phyloP scores from a whole-genome alignment of 2,113 vertebrate species.

The Pangasianodon gigas region DNA sequence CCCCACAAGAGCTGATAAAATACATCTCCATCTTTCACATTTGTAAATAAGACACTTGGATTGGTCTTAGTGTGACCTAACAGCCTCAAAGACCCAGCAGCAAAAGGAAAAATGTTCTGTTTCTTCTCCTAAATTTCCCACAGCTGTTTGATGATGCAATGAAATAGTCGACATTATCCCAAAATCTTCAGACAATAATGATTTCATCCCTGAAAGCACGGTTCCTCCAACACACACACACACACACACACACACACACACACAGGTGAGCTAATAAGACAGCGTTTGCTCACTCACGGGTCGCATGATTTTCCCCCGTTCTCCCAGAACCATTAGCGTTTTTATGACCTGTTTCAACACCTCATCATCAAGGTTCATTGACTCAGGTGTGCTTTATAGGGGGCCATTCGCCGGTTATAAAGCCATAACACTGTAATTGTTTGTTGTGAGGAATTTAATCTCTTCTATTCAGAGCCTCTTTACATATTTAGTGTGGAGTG shows the following conservation, averaged over 20 bases:
- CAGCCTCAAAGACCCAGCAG: too few relatives aligned
- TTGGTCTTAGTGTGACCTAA: not conserved
- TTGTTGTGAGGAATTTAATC: not conserved
- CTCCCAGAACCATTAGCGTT: not conserved
- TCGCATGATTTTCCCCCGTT: too few relatives aligned
- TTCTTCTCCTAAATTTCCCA: not conserved
- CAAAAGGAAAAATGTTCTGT: not conserved
- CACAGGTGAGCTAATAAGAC: not conserved
- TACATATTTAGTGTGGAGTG: not conserved
- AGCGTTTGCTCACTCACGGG: not conserved
- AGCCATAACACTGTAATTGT: not conserved
- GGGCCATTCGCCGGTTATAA: not conserved
- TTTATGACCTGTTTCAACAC: slow-evolving; percentile 27
- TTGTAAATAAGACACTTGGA: not conserved
- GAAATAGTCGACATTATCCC: not conserved
- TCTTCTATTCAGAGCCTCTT: not conserved
- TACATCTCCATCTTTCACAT: not conserved
- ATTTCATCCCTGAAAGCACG: not conserved
- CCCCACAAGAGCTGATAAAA: not conserved
- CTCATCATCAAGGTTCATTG: slow-evolving; percentile 8
- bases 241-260: not conserved
- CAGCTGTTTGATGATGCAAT: not conserved
- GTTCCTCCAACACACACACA: not conserved
- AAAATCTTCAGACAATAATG: not conserved
- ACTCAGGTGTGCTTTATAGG: slow-evolving; percentile 22